A percentile compares a stretch with the other conserved stretches of the same genome.
phyloP scores from a whole-genome alignment of 2,113 vertebrate genomes.

The Xyliphius kryptos region DNA sequence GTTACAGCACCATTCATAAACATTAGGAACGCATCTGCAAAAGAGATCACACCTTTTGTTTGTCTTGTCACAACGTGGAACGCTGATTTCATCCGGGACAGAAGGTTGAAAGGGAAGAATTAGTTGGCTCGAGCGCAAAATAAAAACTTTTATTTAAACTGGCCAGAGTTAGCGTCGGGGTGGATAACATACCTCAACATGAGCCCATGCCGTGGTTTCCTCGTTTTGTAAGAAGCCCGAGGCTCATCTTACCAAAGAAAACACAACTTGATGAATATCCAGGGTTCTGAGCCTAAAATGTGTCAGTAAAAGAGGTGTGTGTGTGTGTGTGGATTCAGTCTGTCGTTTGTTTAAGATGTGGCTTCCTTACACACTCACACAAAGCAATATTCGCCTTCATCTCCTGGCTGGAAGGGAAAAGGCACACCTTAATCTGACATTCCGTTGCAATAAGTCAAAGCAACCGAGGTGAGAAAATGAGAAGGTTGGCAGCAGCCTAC shows the following conservation, averaged over 20 bases:
- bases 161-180: neutral
- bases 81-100: neutral
- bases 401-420: conserved; percentile 23
- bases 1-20: no score
- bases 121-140: neutral
- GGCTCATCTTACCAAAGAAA: no score
- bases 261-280: conserved; percentile 24
- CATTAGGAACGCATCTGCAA: neutral
- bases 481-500: conserved; percentile 17
- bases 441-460: conserved; percentile 29
- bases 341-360: conserved; percentile 22
- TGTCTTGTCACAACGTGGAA: conserved; percentile 8
- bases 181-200: conserved; percentile 1
- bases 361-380: conserved; percentile 23
- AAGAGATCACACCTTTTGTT: neutral
- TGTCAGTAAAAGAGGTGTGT: conserved; percentile 6
- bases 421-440: conserved; percentile 31
- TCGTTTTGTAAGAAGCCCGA: conserved; percentile 12
- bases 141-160: conserved; percentile 10
- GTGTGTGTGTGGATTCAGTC: conserved; percentile 20
- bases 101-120: conserved; percentile 2
- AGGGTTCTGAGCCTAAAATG: conserved; percentile 27
- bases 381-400: conserved; percentile 27
- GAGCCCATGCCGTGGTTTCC: conserved; percentile 14
- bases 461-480: conserved; percentile 37